A percentile compares a stretch with the other conserved stretches of the same genome.
phyloP scores from a whole-genome alignment of 2,888 invertebrate genomes.

The Tigriopus californicus region DNA sequence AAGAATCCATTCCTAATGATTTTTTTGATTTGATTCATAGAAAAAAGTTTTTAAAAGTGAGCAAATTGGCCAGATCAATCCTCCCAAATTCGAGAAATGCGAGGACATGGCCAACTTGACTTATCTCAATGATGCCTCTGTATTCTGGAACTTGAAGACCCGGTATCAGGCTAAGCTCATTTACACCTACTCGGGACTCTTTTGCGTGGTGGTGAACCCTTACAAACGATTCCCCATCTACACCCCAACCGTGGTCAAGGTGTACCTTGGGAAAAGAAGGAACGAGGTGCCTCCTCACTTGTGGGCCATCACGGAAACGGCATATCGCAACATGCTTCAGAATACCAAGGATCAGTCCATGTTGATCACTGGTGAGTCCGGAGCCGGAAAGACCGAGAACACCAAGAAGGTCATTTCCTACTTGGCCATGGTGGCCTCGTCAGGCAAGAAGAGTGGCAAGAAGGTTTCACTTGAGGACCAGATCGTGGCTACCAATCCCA shows the following conservation, averaged over 20 bases:
- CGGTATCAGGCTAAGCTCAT: slow-evolving; percentile 47
- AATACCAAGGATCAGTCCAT: slow-evolving; percentile 13
- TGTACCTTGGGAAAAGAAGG: slow-evolving; percentile 96
- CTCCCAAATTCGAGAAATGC: slow-evolving; percentile 95
- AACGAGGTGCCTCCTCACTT: slow-evolving; percentile 99
- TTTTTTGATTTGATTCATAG: slow-evolving; percentile 30
- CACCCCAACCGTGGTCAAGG: slow-evolving; percentile 96
- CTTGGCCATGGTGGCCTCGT: slow-evolving; percentile 13
- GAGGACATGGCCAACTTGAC: slow-evolving; percentile 99
- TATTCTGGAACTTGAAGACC: slow-evolving; percentile 93
- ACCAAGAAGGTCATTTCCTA: slow-evolving; percentile 15
- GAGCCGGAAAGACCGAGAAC: slow-evolving; percentile 15
- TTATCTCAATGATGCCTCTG: slow-evolving; percentile 96
- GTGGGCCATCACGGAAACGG: slow-evolving; percentile 96
- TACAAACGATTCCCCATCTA: slow-evolving; percentile 97
- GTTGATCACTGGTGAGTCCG: slow-evolving; percentile 15
- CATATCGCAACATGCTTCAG: slow-evolving; percentile 96
- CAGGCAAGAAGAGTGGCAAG: slow-evolving; percentile 11
- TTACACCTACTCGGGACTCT: slow-evolving; percentile 88
- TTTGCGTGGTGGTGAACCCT: slow-evolving; percentile 99
- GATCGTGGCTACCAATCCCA: slow-evolving; percentile 98
- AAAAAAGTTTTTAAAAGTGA: slow-evolving; percentile 92
- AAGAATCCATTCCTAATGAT: neutral
- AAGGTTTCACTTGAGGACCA: slow-evolving; percentile 94
- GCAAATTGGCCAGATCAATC: slow-evolving; percentile 84